A percentile compares a stretch with the other conserved stretches of the same genome.
phyloP scores from a whole-genome alignment of 2,888 invertebrate species.

The Argynnis bischoffii region DNA sequence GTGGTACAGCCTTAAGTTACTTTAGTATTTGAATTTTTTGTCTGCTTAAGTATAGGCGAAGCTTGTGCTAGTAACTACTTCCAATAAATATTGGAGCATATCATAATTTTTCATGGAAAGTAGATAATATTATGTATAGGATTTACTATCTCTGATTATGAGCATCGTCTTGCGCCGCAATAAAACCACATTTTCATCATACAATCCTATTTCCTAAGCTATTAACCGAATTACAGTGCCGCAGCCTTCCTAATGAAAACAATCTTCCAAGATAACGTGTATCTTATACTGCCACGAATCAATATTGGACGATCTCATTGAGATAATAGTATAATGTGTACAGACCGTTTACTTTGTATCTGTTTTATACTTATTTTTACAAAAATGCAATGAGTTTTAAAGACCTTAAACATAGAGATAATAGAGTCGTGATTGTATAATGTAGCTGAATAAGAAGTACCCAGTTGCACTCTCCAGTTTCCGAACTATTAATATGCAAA shows the following conservation, averaged over 20 bases:
- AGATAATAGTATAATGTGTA: neutral
- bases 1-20: too few relatives aligned
- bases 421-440: neutral
- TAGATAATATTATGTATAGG: neutral
- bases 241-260: slow-evolving; percentile 9
- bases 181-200: slow-evolving; percentile 1
- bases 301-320: neutral
- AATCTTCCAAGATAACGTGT: slow-evolving; percentile 4
- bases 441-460: neutral
- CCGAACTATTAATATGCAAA: too few relatives aligned
- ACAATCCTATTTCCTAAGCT: slow-evolving; percentile 1
- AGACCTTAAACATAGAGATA: neutral
- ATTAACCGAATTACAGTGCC: slow-evolving; percentile 11
- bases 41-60: too few relatives aligned
- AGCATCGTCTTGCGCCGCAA: neutral
- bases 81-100: too few relatives aligned
- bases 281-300: slow-evolving; percentile 3
- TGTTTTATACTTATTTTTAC: neutral
- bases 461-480: neutral
- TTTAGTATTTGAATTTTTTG: too few relatives aligned
- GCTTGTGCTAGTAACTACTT: too few relatives aligned
- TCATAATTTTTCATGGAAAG: neutral
- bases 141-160: neutral
- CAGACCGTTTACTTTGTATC: neutral
- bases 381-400: neutral